Conservation (phyloP, 2,113 vertebrate species). For the Rallus limicola region DNA sequence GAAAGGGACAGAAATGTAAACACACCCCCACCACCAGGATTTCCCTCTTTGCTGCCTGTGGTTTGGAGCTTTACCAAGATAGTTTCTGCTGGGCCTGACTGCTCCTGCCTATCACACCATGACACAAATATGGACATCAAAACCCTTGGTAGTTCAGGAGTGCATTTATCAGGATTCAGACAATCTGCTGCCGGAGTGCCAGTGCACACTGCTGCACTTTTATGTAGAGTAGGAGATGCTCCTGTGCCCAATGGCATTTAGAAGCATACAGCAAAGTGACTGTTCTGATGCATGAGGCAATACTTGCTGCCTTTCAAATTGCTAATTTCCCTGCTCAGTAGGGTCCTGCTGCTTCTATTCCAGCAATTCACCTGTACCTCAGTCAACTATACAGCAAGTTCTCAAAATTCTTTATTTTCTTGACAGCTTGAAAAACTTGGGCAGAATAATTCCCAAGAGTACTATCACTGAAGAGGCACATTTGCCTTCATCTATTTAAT, state of each 20-base stretch:
- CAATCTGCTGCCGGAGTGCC: neutral
- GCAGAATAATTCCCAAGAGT: neutral
- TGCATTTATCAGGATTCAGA: neutral
- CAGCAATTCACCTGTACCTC: neutral
- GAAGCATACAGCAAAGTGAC: neutral
- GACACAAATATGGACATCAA: accelerated
- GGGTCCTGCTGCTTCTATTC: neutral
- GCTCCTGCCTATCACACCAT: neutral
- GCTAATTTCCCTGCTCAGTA: neutral
- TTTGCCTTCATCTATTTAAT: neutral
- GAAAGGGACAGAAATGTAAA: neutral
- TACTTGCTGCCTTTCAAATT: neutral
- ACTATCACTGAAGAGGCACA: neutral
- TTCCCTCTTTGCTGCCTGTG: neutral
- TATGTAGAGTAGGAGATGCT: neutral
- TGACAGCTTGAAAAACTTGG: neutral
- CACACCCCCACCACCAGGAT: neutral
- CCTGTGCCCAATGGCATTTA: too few relatives aligned
- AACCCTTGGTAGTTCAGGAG: neutral
- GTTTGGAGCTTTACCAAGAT: neutral
- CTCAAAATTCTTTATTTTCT: neutral
- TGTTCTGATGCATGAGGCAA: neutral
- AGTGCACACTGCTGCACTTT: neutral
- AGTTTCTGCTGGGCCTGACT: neutral
- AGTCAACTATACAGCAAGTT: neutral